Evolutionary conservation across 2,888 invertebrate genomes (phyloP).

Genomic region (Crioceris asparagi): DNA sequence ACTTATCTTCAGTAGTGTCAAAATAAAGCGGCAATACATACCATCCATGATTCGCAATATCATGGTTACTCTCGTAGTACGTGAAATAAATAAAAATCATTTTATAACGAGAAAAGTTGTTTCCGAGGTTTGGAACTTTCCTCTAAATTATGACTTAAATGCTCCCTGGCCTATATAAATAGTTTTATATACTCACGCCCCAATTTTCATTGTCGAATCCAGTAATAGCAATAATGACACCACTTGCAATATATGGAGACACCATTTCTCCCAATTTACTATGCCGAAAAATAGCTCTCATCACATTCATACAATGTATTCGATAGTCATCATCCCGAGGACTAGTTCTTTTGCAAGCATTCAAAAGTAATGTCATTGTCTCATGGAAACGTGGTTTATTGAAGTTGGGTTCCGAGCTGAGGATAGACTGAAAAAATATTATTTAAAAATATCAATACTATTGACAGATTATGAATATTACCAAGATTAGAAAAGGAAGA

Average conservation of each 20-base stretch:
- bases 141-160: too few relatives aligned
- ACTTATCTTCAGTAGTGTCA: neutral
- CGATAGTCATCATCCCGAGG: conserved; percentile 41
- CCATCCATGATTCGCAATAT: too few relatives aligned
- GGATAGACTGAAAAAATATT: conserved; percentile 56
- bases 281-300: conserved; percentile 70
- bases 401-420: conserved; percentile 56
- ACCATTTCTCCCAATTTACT: conserved; percentile 64
- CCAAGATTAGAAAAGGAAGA: conserved; percentile 84
- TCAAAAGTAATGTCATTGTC: conserved; percentile 48
- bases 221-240: conserved; percentile 58
- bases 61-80: too few relatives aligned
- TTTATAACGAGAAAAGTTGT: too few relatives aligned
- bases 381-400: conserved; percentile 19
- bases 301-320: conserved; percentile 77
- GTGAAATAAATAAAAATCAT: too few relatives aligned
- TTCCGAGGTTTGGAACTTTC: too few relatives aligned
- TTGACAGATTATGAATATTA: conserved; percentile 29
- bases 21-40: too few relatives aligned
- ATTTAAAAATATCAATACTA: too few relatives aligned
- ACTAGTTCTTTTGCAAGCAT: conserved; percentile 33
- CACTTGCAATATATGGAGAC: conserved; percentile 55
- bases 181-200: conserved; percentile 50
- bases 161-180: too few relatives aligned
- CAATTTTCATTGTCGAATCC: conserved; percentile 67